phyloP scores from a whole-genome alignment of 92 coral and sea anemone species.

The Scolanthus callimorphus region DNA sequence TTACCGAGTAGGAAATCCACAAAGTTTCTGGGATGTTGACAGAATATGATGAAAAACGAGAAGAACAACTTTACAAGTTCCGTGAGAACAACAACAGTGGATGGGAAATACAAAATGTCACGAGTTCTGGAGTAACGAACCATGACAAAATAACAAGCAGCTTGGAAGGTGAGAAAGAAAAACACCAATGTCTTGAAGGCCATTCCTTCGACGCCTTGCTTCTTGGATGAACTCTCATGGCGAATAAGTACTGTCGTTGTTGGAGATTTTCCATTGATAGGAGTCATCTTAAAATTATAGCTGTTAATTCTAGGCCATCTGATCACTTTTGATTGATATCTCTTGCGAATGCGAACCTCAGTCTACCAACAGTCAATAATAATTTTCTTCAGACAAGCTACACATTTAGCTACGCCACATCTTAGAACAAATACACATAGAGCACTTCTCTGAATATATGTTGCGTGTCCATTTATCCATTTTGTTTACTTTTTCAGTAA shows the following conservation, averaged over 20 bases:
- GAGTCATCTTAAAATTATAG: too few species aligned
- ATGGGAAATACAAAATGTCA: conserved; percentile 60
- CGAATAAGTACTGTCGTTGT: not conserved
- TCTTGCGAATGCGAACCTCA: too few species aligned
- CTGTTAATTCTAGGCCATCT: too few species aligned
- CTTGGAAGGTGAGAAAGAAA: conserved; percentile 57
- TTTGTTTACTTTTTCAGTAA: too few species aligned
- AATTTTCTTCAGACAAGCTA: too few species aligned
- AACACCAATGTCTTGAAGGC: conserved; percentile 11
- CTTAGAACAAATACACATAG: too few species aligned
- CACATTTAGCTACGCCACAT: too few species aligned
- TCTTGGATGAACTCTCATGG: not conserved
- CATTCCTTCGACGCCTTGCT: not conserved
- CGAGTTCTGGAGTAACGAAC: conserved; percentile 70
- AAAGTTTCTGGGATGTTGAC: conserved; percentile 32
- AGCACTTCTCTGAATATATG: too few species aligned
- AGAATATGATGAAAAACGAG: conserved; percentile 40
- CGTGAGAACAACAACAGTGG: conserved; percentile 68
- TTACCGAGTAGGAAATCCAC: conserved; percentile 31
- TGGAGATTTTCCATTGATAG: not conserved
- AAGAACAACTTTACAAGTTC: conserved; percentile 51
- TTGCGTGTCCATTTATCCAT: too few species aligned
- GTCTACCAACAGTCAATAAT: too few species aligned
- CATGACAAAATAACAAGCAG: conserved; percentile 64
- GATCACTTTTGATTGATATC: too few species aligned